phyloP scores from a whole-genome alignment of 2,888 invertebrate genomes.

The Scotopteryx bipunctaria region DNA sequence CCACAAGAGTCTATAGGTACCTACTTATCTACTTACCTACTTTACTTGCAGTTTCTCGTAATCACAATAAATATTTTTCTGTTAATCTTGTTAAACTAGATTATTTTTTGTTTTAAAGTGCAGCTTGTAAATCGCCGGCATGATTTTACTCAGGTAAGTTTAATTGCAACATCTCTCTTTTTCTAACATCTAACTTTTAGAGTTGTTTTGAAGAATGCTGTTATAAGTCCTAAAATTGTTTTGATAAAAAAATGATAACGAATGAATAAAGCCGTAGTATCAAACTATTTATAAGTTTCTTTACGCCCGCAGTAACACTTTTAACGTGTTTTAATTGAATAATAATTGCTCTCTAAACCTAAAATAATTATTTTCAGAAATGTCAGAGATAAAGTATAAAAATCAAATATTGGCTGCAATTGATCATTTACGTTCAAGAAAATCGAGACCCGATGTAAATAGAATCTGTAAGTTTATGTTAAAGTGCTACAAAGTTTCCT shows the following conservation, averaged over 20 bases:
- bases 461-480: constrained; percentile 92
- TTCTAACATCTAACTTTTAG: constrained; percentile 6
- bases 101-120: constrained; percentile 20
- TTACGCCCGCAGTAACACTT: too few species aligned
- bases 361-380: constrained; percentile 62
- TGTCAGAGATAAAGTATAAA: constrained; percentile 86
- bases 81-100: background rate
- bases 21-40: too few species aligned
- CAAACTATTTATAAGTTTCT: too few species aligned
- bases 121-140: constrained; percentile 65
- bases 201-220: constrained; percentile 2
- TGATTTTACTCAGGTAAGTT: constrained; percentile 70
- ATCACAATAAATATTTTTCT: too few species aligned
- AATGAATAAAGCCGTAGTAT: too few species aligned
- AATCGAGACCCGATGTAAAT: constrained; percentile 92
- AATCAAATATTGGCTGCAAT: constrained; percentile 92
- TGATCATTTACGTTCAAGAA: constrained; percentile 91
- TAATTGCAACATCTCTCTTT: background rate
- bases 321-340: too few species aligned
- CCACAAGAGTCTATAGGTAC: too few species aligned
- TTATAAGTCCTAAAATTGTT: constrained; percentile 6
- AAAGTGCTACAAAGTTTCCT: constrained; percentile 88
- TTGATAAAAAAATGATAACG: background rate
- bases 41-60: too few species aligned
- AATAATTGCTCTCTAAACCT: too few species aligned